A percentile compares a stretch with the other conserved stretches of the same genome.
phyloP scores from a whole-genome alignment of 2,797 vertebrate species.

The Anas flavirostris region DNA sequence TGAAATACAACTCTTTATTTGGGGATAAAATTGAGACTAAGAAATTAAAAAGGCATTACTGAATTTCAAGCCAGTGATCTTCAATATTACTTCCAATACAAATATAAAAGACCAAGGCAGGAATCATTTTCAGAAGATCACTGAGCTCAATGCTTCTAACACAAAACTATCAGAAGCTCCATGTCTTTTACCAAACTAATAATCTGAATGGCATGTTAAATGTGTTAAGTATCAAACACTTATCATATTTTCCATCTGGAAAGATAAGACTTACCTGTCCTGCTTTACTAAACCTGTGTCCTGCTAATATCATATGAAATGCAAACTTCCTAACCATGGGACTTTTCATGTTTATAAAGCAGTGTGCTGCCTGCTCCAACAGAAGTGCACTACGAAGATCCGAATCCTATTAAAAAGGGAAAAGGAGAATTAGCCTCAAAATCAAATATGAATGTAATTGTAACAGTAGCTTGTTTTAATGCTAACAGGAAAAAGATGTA shows the following conservation, averaged over 20 bases:
- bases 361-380: conserved; percentile 96
- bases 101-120: background rate
- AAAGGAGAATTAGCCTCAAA: conserved; percentile 8
- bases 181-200: background rate
- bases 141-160: background rate
- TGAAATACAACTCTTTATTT: background rate
- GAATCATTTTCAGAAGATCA: background rate
- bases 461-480: background rate
- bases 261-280: conserved; percentile 86
- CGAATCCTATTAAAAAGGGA: conserved; percentile 85
- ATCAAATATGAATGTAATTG: background rate
- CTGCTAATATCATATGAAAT: conserved; percentile 98
- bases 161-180: background rate
- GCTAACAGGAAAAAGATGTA: background rate
- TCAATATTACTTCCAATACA: background rate
- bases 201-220: background rate
- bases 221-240: background rate
- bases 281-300: conserved; percentile 97
- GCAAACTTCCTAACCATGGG: conserved; percentile 99
- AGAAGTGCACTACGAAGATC: conserved; percentile 96
- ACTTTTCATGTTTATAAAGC: conserved; percentile 97
- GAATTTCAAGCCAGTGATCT: background rate
- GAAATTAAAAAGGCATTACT: background rate
- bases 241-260: background rate
- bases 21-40: background rate